These are phyloP conservation scores for Microtus richardsoni DNA, from an alignment of 2,113 vertebrate genomes.

Conservation along the genomic window DNA sequence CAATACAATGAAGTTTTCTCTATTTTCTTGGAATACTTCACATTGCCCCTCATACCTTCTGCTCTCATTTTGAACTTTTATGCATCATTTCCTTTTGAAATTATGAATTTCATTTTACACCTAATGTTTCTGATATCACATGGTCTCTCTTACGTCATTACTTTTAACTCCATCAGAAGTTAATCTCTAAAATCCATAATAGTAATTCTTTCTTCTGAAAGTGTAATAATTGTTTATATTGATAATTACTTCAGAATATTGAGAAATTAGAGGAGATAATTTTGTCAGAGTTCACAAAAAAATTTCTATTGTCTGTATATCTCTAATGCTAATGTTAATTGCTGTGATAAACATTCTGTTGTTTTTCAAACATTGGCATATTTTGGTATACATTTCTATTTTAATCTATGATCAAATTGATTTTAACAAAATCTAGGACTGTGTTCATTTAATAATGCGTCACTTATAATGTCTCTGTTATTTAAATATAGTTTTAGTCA, in stretches of 20 bases:
- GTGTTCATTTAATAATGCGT: background rate
- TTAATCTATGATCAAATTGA: background rate
- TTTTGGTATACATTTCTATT: slow-evolving; percentile 32
- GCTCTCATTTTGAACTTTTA: background rate
- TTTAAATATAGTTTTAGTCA: slow-evolving; percentile 36
- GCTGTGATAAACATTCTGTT: background rate
- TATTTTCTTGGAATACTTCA: background rate
- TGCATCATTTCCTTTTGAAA: background rate
- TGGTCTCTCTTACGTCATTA: slow-evolving; percentile 9
- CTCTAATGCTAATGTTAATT: background rate
- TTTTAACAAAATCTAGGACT: background rate
- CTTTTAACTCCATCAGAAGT: background rate
- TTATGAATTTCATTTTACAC: background rate
- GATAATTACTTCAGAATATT: slow-evolving; percentile 17
- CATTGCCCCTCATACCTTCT: background rate
- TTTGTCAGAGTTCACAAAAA: background rate
- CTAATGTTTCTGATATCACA: background rate
- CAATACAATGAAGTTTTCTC: slow-evolving; percentile 11
- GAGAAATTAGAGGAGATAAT: background rate
- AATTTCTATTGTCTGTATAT: background rate
- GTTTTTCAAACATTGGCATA: background rate
- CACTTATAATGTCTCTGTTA: background rate
- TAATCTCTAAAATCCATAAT: slow-evolving; percentile 26
- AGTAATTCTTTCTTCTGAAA: background rate
- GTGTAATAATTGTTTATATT: background rate